Evolutionary conservation across 2,797 vertebrate genomes (phyloP).

Genomic region (Dromococcyx pavoninus): DNA sequence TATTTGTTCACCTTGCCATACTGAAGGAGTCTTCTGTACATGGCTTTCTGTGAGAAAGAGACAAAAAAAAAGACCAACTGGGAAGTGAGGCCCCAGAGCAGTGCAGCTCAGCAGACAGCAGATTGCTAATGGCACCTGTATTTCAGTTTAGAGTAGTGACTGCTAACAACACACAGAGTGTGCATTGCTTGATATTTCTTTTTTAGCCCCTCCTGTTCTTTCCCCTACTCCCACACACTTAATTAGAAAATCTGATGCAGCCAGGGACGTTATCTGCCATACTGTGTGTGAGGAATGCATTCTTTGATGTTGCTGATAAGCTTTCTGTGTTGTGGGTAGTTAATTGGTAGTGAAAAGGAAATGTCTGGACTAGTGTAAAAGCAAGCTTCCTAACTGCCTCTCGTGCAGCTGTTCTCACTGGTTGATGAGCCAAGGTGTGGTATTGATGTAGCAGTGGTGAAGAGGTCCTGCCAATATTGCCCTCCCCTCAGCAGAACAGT

Average conservation of each 20-base stretch:
- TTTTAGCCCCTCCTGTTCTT: neutral
- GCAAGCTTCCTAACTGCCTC: slow-evolving; percentile 63
- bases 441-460: slow-evolving; percentile 45
- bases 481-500: slow-evolving; percentile 37
- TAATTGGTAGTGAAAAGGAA: slow-evolving; percentile 74
- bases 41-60: neutral
- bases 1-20: neutral
- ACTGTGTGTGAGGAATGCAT: slow-evolving; percentile 57
- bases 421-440: slow-evolving; percentile 65
- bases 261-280: slow-evolving; percentile 57
- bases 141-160: slow-evolving; percentile 9
- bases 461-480: slow-evolving; percentile 38
- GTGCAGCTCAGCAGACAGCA: slow-evolving; percentile 17
- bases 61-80: neutral
- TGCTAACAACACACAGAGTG: neutral
- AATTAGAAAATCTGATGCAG: slow-evolving; percentile 66
- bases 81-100: neutral
- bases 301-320: slow-evolving; percentile 66
- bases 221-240: slow-evolving; percentile 19
- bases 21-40: neutral
- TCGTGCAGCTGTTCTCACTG: slow-evolving; percentile 63
- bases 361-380: slow-evolving; percentile 70
- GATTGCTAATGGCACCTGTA: slow-evolving; percentile 51
- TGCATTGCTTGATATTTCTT: neutral
- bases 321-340: slow-evolving; percentile 66